Evolutionary conservation across 2,888 invertebrate species (phyloP).

Genomic region (Lepas anatifera): DNA sequence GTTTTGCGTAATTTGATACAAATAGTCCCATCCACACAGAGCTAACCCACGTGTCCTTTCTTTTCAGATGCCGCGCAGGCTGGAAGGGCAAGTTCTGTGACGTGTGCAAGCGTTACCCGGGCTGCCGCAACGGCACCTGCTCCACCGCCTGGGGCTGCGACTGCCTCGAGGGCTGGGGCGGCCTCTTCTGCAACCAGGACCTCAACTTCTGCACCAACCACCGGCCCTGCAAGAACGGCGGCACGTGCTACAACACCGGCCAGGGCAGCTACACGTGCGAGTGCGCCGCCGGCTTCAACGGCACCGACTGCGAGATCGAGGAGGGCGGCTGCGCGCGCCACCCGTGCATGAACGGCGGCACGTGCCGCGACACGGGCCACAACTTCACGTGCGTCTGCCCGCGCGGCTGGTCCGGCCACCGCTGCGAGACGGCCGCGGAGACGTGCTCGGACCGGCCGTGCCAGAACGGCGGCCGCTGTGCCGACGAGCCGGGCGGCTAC

Average conservation of each 20-base stretch:
- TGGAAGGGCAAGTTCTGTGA: conserved; percentile 86
- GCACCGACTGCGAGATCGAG: conserved; percentile 70
- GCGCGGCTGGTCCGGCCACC: conserved; percentile 33
- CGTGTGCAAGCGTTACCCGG: conserved; percentile 85
- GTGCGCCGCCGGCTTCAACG: conserved; percentile 77
- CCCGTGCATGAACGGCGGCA: conserved; percentile 78
- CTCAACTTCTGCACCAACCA: conserved; percentile 97
- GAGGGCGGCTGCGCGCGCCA: conserved; percentile 52
- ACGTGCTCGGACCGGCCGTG: conserved; percentile 34
- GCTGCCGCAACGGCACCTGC: conserved; percentile 89
- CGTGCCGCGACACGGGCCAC: conserved; percentile 42
- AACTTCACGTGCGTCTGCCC: conserved; percentile 33
- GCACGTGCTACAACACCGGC: conserved; percentile 92
- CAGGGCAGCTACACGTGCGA: conserved; percentile 88
- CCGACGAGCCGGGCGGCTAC: conserved; percentile 43
- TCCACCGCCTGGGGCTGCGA: conserved; percentile 78
- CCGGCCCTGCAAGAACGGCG: conserved; percentile 80
- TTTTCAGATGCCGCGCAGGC: conserved; percentile 76
- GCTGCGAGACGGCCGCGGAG: conserved; percentile 32
- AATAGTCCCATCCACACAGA: too few relatives aligned
- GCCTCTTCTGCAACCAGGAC: conserved; percentile 95
- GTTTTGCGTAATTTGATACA: too few relatives aligned
- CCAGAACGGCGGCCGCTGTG: conserved; percentile 33
- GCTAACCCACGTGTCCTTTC: too few relatives aligned
- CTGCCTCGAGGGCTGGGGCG: conserved; percentile 97